phyloP scores from a whole-genome alignment of 2,113 vertebrate genomes.

The Xiphias gladius region DNA sequence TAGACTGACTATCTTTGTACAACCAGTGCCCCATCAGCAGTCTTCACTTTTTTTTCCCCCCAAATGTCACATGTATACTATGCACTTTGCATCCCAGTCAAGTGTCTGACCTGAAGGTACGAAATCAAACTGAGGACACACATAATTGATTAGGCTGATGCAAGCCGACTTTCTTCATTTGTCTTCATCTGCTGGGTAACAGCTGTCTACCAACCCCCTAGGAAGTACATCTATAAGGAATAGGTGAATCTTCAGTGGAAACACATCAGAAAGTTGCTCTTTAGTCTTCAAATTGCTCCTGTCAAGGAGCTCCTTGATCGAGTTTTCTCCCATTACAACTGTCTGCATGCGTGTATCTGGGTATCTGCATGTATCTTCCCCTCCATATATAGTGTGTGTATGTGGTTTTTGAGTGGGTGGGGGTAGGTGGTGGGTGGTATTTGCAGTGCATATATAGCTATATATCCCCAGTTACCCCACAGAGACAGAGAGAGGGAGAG shows the following conservation, averaged over 20 bases:
- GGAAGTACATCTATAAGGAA: not conserved
- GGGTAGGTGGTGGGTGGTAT: constrained; percentile 19
- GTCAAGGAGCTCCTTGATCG: constrained; percentile 32
- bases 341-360: constrained; percentile 15
- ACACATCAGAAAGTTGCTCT: constrained; percentile 21
- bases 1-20: not conserved
- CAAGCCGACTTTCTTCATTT: not conserved
- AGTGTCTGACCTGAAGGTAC: not conserved
- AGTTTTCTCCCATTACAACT: constrained; percentile 25
- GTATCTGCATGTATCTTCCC: constrained; percentile 1
- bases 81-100: not conserved
- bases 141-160: not conserved
- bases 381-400: not conserved
- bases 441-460: constrained; percentile 35
- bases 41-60: no score
- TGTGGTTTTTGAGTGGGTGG: constrained; percentile 4
- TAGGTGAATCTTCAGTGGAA: not conserved
- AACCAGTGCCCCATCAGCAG: no score
- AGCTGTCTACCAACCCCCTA: not conserved
- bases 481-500: constrained; percentile 12
- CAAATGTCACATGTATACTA: not conserved
- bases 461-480: constrained; percentile 29
- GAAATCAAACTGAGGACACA: not conserved
- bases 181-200: not conserved
- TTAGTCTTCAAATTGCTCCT: constrained; percentile 41